These are phyloP conservation scores for Aphidius gifuensis DNA, from an alignment of 1,140 invertebrate genomes.

Conservation along the genomic window DNA sequence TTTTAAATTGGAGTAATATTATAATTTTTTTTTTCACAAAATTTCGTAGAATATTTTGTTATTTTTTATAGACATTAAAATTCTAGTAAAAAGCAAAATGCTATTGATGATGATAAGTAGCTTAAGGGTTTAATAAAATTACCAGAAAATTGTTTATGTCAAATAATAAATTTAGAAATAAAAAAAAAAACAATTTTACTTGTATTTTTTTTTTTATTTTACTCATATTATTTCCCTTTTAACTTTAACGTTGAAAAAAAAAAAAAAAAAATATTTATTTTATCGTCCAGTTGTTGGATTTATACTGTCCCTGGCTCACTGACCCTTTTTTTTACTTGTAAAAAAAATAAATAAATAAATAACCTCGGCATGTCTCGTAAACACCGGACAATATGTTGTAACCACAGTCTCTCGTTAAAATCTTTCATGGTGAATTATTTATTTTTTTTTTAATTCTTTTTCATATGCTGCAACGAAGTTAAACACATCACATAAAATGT, in stretches of 20 bases:
- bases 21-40: neutral
- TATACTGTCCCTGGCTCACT: constrained; percentile 40
- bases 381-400: constrained; percentile 30
- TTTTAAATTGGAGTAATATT: neutral
- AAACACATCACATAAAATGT: no score
- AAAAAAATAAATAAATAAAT: constrained; percentile 7
- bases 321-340: constrained; percentile 33
- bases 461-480: neutral
- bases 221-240: neutral
- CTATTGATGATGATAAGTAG: no score
- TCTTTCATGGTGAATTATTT: neutral
- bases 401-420: constrained; percentile 1
- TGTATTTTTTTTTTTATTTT: neutral
- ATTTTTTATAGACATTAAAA: neutral
- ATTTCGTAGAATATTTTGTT: neutral
- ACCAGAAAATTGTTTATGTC: neutral
- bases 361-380: constrained; percentile 27
- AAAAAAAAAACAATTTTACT: neutral
- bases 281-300: constrained; percentile 12
- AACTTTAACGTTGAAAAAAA: neutral
- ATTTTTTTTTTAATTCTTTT: constrained; percentile 4
- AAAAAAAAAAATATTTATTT: neutral
- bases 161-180: no score
- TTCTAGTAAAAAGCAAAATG: neutral
- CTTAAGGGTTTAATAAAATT: no score